These are phyloP conservation scores for Trochalopteron elliotii DNA, from an alignment of 2,113 vertebrate species.

Conservation along the genomic window DNA sequence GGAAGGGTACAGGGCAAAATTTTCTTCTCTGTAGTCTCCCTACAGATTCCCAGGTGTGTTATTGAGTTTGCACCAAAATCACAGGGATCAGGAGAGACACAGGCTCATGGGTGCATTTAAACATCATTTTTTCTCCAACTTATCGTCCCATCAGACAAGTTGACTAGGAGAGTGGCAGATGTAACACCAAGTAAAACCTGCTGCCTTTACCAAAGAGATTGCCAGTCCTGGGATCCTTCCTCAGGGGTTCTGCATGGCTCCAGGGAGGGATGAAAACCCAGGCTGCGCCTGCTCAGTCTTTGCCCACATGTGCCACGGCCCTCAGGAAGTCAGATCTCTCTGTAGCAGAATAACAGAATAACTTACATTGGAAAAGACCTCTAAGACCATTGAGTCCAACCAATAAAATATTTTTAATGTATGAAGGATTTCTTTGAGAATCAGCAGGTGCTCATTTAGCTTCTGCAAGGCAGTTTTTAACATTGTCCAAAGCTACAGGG, in stretches of 20 bases:
- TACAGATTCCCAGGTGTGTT: neutral
- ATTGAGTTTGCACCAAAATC: neutral
- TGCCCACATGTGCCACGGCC: fast-evolving
- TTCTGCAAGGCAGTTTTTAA: neutral
- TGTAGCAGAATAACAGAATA: neutral
- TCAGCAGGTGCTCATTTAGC: neutral
- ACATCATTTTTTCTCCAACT: neutral
- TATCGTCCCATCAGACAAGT: neutral
- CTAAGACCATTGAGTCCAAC: neutral
- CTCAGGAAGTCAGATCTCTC: neutral
- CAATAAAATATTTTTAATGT: neutral
- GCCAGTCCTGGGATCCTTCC: neutral
- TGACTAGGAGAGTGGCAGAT: neutral
- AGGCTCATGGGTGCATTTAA: neutral
- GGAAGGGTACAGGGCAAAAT: neutral
- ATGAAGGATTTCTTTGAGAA: neutral
- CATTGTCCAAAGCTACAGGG: neutral
- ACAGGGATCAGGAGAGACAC: neutral
- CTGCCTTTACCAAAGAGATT: neutral
- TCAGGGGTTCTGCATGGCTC: neutral
- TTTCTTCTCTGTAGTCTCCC: fast-evolving
- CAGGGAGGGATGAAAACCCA: neutral
- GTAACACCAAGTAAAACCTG: neutral
- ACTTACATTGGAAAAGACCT: neutral
- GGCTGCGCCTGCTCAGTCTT: neutral